Evolutionary conservation across 1,140 invertebrate genomes (phyloP).

Genomic region (Papilio dardanus): DNA sequence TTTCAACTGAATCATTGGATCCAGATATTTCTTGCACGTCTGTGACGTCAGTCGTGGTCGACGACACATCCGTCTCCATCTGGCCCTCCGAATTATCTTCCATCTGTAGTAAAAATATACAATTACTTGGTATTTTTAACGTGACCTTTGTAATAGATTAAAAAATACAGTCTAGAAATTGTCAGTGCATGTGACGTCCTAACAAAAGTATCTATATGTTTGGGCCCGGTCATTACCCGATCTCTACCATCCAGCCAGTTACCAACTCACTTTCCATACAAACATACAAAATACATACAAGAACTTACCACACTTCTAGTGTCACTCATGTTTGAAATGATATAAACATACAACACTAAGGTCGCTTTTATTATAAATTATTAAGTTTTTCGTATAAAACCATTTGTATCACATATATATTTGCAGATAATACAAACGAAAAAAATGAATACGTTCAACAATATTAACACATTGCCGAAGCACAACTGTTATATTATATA

Average conservation of each 20-base stretch:
- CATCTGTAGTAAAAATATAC: slow-evolving; percentile 66
- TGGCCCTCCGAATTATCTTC: slow-evolving; percentile 66
- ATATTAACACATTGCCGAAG: slow-evolving; percentile 74
- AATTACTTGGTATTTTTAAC: slow-evolving; percentile 57
- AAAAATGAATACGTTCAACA: slow-evolving; percentile 64
- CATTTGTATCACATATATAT: slow-evolving; percentile 49
- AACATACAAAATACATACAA: slow-evolving; percentile 71
- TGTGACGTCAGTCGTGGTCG: slow-evolving; percentile 60
- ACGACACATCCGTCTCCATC: slow-evolving; percentile 73
- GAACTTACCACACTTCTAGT: slow-evolving; percentile 63
- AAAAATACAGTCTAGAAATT: slow-evolving; percentile 43
- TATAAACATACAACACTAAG: slow-evolving; percentile 35
- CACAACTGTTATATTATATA: slow-evolving; percentile 52
- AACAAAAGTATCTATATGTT: slow-evolving; percentile 59
- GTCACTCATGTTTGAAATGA: slow-evolving; percentile 40
- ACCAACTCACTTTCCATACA: slow-evolving; percentile 76
- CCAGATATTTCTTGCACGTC: slow-evolving; percentile 57
- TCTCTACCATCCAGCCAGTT: slow-evolving; percentile 62
- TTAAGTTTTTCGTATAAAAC: slow-evolving; percentile 38
- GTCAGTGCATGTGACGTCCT: slow-evolving; percentile 40
- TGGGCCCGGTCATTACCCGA: slow-evolving; percentile 71
- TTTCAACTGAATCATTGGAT: slow-evolving; percentile 60
- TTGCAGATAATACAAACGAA: slow-evolving; percentile 46
- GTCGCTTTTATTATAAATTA: slow-evolving; percentile 34
- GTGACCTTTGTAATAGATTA: slow-evolving; percentile 51